A percentile compares a stretch with the other conserved stretches of the same genome.
phyloP scores from a whole-genome alignment of 2,113 vertebrate species.

The Passer montanus region DNA sequence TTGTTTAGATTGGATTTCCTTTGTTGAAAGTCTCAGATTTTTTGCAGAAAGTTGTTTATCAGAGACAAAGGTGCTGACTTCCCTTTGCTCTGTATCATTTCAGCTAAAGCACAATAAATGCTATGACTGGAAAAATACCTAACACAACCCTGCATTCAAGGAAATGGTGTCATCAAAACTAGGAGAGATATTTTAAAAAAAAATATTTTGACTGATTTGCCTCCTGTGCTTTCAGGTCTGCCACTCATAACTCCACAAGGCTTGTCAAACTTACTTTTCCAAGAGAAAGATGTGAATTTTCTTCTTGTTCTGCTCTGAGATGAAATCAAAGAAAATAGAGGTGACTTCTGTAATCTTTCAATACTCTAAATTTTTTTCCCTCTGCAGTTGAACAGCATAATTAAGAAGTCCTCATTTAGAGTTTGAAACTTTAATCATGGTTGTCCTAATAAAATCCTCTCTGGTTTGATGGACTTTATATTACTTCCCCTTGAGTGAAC shows the following conservation, averaged over 20 bases:
- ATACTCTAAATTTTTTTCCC: background rate
- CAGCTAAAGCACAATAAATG: background rate
- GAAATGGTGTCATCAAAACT: conserved; percentile 19
- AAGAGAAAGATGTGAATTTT: background rate
- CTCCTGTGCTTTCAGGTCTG: background rate
- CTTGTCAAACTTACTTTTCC: background rate
- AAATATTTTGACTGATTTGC: conserved; percentile 38
- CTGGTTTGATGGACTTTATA: background rate
- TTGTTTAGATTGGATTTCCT: background rate
- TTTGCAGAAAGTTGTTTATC: background rate
- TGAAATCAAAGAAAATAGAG: background rate
- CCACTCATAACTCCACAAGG: conserved; percentile 6
- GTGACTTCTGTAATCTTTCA: background rate
- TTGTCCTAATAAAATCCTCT: conserved; percentile 34
- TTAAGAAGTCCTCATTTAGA: conserved; percentile 13
- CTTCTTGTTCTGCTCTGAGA: background rate
- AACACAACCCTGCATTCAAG: background rate
- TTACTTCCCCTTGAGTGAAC: conserved; percentile 24
- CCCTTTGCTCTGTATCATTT: background rate
- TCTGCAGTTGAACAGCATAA: background rate
- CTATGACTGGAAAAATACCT: background rate
- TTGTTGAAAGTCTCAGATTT: background rate
- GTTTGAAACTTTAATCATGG: conserved; percentile 26
- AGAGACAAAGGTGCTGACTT: background rate
- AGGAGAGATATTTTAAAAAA: background rate